phyloP scores from a whole-genome alignment of 2,113 vertebrate species.

The Monopterus albus region DNA sequence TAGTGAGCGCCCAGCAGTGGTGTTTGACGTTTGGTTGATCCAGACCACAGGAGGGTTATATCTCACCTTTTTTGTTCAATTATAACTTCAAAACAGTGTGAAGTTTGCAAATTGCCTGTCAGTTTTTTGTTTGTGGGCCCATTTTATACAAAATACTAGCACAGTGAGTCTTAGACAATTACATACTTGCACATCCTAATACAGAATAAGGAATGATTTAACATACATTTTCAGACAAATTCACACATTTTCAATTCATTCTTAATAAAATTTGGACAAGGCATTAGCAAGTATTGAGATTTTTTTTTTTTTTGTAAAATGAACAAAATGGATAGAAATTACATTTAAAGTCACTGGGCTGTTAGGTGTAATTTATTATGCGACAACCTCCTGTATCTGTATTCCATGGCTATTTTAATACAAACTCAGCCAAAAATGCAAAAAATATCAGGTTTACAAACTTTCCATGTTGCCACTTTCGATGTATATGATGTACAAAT shows the following conservation, averaged over 20 bases:
- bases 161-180: slow-evolving; percentile 41
- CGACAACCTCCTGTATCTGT: slow-evolving; percentile 65
- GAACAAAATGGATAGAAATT: slow-evolving; percentile 45
- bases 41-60: slow-evolving; percentile 46
- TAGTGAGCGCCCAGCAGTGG: slow-evolving; percentile 45
- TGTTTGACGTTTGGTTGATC: slow-evolving; percentile 45
- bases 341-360: slow-evolving; percentile 34
- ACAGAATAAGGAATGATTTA: slow-evolving; percentile 64
- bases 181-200: slow-evolving; percentile 45
- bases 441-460: slow-evolving; percentile 75
- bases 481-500: slow-evolving; percentile 52
- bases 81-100: slow-evolving; percentile 42
- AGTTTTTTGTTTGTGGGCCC: slow-evolving; percentile 36
- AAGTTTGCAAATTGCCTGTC: slow-evolving; percentile 44
- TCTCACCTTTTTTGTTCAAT: slow-evolving; percentile 48
- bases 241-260: slow-evolving; percentile 48
- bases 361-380: slow-evolving; percentile 51
- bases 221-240: slow-evolving; percentile 45
- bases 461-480: slow-evolving; percentile 68
- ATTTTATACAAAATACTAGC: slow-evolving; percentile 63
- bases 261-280: slow-evolving; percentile 51
- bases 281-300: neutral
- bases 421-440: slow-evolving; percentile 72
- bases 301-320: slow-evolving; percentile 46
- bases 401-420: slow-evolving; percentile 74